Evolutionary conservation across 2,888 invertebrate species (phyloP), one percentile per base, ranked within the genome.

Genomic region (Deroplatys truncata): DNA sequence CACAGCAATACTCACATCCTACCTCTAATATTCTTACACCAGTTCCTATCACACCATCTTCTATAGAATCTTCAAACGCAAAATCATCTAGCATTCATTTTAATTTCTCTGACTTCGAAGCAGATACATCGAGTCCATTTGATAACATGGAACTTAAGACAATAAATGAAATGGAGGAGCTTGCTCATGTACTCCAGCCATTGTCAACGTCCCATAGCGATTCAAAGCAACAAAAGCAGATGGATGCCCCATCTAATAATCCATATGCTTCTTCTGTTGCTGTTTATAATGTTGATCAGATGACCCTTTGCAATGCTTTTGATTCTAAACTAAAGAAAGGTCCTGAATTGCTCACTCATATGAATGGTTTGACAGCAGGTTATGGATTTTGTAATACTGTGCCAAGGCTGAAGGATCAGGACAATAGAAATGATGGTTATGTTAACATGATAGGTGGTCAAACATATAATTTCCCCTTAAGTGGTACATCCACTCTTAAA

Each of bases 81-180:
- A 89, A 84, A 84, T 82, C 82, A 28, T 82, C 86, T 90, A 90
- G 9, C 92, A 92, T 91, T 91, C 88, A 90, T 90, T 92, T 94
- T 89, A 93, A 94, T 91, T 91, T 95, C 92, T 96, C 96, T 91
- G 98, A 98, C 93, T 98, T 98, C 94, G 98, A 98, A 93, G 96
- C 97, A 92, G 98, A 98, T 92, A 98, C 97, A 88, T 97, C 98
- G 89, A 98, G 98, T 93, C 98, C 98, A 0, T 98, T 98, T 94
- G 98, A 98, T 94, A 98, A 97, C 94, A 96, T 98, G 93, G 98
- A 98, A 94, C 93, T 98, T 88, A 98, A 98, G 93, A 97, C 98
- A 84, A 97, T 98, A 90, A 98, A 98, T 94, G 98, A 98, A 92
- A 96, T 98, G 95, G 98, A 98, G 93, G 96, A 98, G 93, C 94